Percentiles rank a stretch among this genome's conserved stretches.
phyloP scores from a whole-genome alignment of 2,797 vertebrate species.

The Sebastes kiyomatsui region DNA sequence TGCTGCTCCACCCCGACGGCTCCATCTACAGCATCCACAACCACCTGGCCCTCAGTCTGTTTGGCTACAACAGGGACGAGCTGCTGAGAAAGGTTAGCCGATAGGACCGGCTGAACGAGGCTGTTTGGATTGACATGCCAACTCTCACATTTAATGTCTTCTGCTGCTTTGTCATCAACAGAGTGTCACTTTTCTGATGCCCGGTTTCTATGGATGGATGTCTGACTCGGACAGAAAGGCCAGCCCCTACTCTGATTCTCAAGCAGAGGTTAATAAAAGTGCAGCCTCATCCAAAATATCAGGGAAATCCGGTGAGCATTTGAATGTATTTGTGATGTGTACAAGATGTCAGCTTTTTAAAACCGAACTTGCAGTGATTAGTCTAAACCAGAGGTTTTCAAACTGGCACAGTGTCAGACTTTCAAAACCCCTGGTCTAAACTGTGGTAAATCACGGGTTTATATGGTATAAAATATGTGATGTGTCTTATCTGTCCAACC shows the following conservation, averaged over 20 bases:
- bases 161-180: constrained; percentile 68
- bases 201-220: constrained; percentile 90
- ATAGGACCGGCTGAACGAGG: background rate
- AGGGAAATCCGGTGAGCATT: constrained; percentile 57
- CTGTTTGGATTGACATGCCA: background rate
- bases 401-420: background rate
- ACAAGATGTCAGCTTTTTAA: background rate
- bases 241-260: constrained; percentile 52
- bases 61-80: constrained; percentile 88
- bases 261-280: constrained; percentile 36
- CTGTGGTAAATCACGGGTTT: background rate
- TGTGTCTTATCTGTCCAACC: background rate
- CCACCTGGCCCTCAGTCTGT: constrained; percentile 86
- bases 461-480: background rate
- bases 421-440: background rate
- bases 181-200: constrained; percentile 92
- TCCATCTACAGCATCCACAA: constrained; percentile 87
- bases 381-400: background rate
- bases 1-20: constrained; percentile 87
- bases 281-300: constrained; percentile 34
- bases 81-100: constrained; percentile 89
- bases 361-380: background rate
- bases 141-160: constrained; percentile 27
- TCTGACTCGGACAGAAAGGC: constrained; percentile 57
- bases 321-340: background rate